Conservation (phyloP, 2,797 vertebrate genomes). For the Xenops minutus region DNA sequence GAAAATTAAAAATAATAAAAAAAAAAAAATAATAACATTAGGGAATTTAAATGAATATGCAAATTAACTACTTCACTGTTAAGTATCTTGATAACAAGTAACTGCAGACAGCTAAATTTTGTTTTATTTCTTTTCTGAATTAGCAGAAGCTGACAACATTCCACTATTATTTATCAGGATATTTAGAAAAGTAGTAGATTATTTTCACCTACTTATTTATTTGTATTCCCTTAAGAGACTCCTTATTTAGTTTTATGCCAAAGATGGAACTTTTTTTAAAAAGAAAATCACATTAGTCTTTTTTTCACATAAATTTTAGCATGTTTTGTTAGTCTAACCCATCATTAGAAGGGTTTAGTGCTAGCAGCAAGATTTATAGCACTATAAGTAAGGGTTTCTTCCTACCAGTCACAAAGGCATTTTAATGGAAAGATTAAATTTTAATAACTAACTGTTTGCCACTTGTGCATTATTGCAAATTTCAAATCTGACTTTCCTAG, state of each 20-base stretch:
- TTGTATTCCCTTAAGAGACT: not conserved
- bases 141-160: not conserved
- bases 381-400: not conserved
- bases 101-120: not conserved
- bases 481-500: not conserved
- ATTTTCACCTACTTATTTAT: not conserved
- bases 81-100: not conserved
- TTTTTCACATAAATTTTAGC: conserved; percentile 32
- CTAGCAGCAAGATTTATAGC: conserved; percentile 47
- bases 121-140: not conserved
- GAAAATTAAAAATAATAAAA: not conserved
- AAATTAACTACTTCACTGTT: not conserved
- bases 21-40: not conserved
- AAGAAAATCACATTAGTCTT: not conserved
- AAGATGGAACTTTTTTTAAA: not conserved
- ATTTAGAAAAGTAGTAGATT: not conserved
- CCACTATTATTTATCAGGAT: not conserved
- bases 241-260: not conserved
- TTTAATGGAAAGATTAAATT: conserved; percentile 69
- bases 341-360: conserved; percentile 19
- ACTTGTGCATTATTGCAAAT: not conserved
- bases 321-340: not conserved
- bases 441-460: conserved; percentile 67
- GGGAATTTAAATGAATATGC: not conserved
- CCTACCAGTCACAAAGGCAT: conserved; percentile 42